Conservation (phyloP, 2,797 vertebrate species). For the Buceros bicornis region DNA sequence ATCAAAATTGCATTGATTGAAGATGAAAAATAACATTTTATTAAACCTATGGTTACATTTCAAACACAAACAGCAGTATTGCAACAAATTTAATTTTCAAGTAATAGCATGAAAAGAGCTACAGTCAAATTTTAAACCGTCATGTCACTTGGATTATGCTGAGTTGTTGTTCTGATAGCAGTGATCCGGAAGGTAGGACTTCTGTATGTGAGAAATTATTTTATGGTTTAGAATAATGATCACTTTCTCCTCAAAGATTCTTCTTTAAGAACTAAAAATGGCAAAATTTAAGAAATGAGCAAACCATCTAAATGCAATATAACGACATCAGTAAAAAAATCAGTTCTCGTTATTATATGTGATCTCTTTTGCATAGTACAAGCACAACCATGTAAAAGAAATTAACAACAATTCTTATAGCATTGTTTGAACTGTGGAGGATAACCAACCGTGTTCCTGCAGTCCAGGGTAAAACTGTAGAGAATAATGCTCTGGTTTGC, state of each 20-base stretch:
- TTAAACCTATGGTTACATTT: not conserved
- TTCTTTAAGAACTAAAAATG: not conserved
- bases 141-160: not conserved
- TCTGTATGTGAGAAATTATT: not conserved
- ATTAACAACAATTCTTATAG: not conserved
- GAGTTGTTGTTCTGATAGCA: not conserved
- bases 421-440: not conserved
- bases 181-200: not conserved
- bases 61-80: not conserved
- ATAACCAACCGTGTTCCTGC: not conserved
- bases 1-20: not conserved
- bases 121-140: not conserved
- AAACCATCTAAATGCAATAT: not conserved
- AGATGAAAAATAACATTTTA: not conserved
- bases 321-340: not conserved
- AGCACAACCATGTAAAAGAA: not conserved
- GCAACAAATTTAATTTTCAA: not conserved
- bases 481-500: not conserved
- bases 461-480: not conserved
- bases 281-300: not conserved
- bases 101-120: not conserved
- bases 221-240: not conserved
- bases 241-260: not conserved
- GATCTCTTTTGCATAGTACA: not conserved
- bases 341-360: not conserved